Base-by-base conservation (phyloP, 2,797 vertebrate genomes). In the Cyclura pinguis region DNA sequence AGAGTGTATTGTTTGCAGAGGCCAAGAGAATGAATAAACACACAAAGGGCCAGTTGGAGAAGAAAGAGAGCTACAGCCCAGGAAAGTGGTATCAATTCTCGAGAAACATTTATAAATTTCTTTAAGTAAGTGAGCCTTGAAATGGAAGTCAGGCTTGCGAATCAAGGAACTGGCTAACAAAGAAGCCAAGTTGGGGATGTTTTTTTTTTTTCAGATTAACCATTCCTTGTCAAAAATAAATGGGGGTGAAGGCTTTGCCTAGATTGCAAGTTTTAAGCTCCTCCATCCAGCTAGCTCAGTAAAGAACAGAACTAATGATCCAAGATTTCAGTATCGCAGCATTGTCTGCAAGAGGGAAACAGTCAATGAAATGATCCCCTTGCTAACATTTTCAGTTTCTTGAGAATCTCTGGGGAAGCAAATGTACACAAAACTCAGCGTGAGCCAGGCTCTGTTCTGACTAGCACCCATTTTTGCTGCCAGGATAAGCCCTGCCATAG, bases 1-100 rank as follows among this genome's bases (percentile, higher is more conserved):
- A 69, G 24, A 78, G 35, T 27, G 72, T 38, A 59, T 93, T 93
- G 93, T 92, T 94, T 89, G 90, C 86, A 93, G 62, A 72, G 89
- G 57, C 85, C 52, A 55, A 82, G 57, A 95, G 91, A 57, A 69
- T 2, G 16, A 32, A 57, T 88, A 93, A 93, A 85, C 90, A 87
- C 91, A 88, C 0, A 0, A 87, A 47, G 59, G 93, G 90, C 86
- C 86, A 90, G 88, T 76, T 81, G n/a, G 82, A 85, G 35, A 85
- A 88, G 35, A 73, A 87, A 64, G 83, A 84, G 87, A 90, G 86
- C 62, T 9, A 50, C 88, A 85, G 88, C 80, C 73, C 85, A 67
- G 92, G 22, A 88, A 91, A 72, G 87, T 16, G 18, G 78, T 89
- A 91, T 87, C 90, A 27, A 84, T 87, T 85, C 86, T 92, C 85